Evolutionary conservation across 2,888 invertebrate species (phyloP).

Genomic region (Eledona agricola): DNA sequence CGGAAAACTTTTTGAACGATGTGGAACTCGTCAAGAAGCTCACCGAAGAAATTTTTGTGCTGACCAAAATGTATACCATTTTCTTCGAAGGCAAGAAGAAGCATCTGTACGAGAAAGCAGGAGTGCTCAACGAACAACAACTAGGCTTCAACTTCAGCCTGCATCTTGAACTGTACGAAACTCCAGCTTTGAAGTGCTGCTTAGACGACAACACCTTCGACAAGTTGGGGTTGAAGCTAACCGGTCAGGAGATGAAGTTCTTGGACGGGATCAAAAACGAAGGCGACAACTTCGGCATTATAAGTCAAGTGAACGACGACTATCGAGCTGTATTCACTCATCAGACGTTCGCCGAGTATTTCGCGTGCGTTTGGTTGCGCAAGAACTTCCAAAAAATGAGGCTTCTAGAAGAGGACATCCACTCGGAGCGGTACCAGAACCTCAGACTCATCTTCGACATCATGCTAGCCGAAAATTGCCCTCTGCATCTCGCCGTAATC

Average conservation of each 20-base stretch:
- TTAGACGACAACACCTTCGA: slow-evolving; percentile 1
- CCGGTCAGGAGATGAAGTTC: not conserved
- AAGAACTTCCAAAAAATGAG: slow-evolving; percentile 3
- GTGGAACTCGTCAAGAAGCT: not conserved
- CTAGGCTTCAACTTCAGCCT: not conserved
- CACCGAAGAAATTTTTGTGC: not conserved
- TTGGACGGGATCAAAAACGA: slow-evolving; percentile 1
- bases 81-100: slow-evolving; percentile 12
- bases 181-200: slow-evolving; percentile 1
- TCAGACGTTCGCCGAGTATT: slow-evolving; percentile 14
- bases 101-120: slow-evolving; percentile 6
- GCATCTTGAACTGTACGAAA: slow-evolving; percentile 3
- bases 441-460: slow-evolving; percentile 12
- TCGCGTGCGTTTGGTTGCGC: slow-evolving; percentile 8
- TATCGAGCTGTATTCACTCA: slow-evolving; percentile 12
- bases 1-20: slow-evolving; percentile 7
- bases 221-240: slow-evolving; percentile 1
- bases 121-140: slow-evolving; percentile 2
- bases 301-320: slow-evolving; percentile 1
- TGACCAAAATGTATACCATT: slow-evolving; percentile 7
- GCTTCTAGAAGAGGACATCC: not conserved
- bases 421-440: slow-evolving; percentile 1
- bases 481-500: slow-evolving; percentile 6
- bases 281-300: slow-evolving; percentile 8
- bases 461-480: slow-evolving; percentile 6